Evolutionary conservation across 1,140 invertebrate genomes (phyloP).

Genomic region (Spodoptera litura): DNA sequence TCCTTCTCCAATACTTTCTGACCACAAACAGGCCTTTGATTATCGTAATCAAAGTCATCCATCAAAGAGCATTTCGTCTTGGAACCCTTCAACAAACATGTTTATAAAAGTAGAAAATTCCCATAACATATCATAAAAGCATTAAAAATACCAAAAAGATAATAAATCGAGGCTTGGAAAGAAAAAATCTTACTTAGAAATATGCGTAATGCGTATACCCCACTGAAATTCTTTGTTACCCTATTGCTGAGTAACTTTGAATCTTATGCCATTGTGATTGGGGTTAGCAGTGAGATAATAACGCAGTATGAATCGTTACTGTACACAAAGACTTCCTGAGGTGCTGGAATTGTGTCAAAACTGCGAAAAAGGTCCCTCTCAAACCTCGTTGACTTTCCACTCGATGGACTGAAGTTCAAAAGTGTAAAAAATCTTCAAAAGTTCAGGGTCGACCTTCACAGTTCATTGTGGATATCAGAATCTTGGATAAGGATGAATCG

Average conservation of each 20-base stretch:
- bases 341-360: constrained; percentile 11
- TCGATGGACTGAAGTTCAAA: not conserved
- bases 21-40: not conserved
- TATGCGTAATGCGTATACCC: not conserved
- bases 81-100: too few relatives aligned
- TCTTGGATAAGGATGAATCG: too few relatives aligned
- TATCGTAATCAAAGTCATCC: not conserved
- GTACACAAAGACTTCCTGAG: constrained; percentile 11
- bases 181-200: not conserved
- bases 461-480: too few relatives aligned
- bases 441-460: not conserved
- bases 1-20: too few relatives aligned
- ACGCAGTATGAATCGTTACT: not conserved
- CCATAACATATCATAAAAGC: constrained; percentile 5
- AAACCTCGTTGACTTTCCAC: constrained; percentile 19
- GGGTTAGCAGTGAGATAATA: not conserved
- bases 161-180: not conserved
- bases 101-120: too few relatives aligned
- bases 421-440: not conserved
- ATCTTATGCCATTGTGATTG: not conserved
- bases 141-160: constrained; percentile 10
- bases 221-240: not conserved
- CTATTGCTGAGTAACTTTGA: not conserved
- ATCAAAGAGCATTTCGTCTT: not conserved
- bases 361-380: not conserved